Conservation (phyloP, 2,113 vertebrate species). For the Phaethon lepturus region DNA sequence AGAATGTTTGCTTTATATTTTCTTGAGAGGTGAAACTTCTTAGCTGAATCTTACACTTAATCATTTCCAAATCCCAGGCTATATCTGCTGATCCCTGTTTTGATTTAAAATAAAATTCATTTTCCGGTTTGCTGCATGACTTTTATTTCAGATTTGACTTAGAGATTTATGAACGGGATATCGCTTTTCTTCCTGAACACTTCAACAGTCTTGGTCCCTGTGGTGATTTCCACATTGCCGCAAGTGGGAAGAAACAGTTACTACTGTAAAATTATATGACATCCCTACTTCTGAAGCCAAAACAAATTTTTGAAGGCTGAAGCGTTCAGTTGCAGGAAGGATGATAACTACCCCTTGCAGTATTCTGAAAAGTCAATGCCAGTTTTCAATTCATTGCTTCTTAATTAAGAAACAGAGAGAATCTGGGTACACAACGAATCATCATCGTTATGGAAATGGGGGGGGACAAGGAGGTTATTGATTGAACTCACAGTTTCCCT, state of each 20-base stretch:
- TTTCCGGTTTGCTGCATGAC: constrained; percentile 70
- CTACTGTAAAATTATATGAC: constrained; percentile 3
- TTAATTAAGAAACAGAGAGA: not conserved
- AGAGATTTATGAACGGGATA: constrained; percentile 66
- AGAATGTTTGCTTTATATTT: constrained; percentile 71
- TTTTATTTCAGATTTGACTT: constrained; percentile 74
- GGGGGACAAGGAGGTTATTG: not conserved
- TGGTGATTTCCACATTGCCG: constrained; percentile 36
- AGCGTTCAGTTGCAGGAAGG: not conserved
- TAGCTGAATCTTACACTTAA: constrained; percentile 74
- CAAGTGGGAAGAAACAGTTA: constrained; percentile 1
- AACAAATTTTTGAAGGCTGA: constrained; percentile 46
- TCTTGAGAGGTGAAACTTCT: constrained; percentile 67
- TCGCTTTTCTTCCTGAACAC: constrained; percentile 64
- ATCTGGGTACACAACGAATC: not conserved
- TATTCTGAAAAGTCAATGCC: not conserved
- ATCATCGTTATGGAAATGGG: not conserved
- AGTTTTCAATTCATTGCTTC: not conserved
- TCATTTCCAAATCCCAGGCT: constrained; percentile 76
- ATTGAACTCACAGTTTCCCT: not conserved
- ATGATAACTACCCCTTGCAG: not conserved
- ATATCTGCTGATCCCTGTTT: constrained; percentile 68
- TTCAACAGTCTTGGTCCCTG: constrained; percentile 29
- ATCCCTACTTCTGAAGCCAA: not conserved
- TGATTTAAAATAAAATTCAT: constrained; percentile 78